Base-by-base conservation (phyloP, 2,113 vertebrate genomes). In the Struthio camelus region DNA sequence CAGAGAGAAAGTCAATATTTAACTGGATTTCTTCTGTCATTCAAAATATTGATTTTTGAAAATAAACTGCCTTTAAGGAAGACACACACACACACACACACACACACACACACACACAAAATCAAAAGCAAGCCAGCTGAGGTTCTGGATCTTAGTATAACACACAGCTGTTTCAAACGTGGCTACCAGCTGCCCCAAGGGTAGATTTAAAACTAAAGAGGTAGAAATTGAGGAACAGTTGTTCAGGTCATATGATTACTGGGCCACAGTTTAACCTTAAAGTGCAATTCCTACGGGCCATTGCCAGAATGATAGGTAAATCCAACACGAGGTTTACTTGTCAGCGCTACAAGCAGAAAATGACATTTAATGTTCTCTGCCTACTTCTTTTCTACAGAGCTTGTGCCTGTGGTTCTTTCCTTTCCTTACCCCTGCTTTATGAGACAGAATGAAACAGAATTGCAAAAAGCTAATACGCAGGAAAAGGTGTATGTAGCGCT, bases 1-100 rank as follows among this genome's bases (percentile, higher is more conserved):
- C 90, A 95, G 96, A 93, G 59, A 97, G 80, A 88, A 87, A 95
- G 90, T 92, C 75, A 87, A 87, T 97, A 94, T 96, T 97, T 97
- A 96, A 95, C 91, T 83, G 69, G 54, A 95, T 84, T 90, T 82
- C 80, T 86, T 62, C 87, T 85, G n/a, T 88, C 78, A 96, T 97
- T 95, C 93, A 92, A 95, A 97, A 96, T 90, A 96, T 11, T 92
- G 85, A 97, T 97, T 96, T 95, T 69, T 73, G n/a, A 76, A 96
- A 93, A 92, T 83, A 77, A 95, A 67, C 56, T 87, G 56, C 83
- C 72, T 77, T 89, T 89, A 90, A 62, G 58, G 80, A 75, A 34
- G 62, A 88, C 32, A 73, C 34, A 69, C 28, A 32, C 69, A 71
- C 23, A 25, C 23, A 53, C 0, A 1, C 66, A 83, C 28, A 32